phyloP scores from a whole-genome alignment of 2,797 vertebrate genomes.

The Emydoidea blandingii region DNA sequence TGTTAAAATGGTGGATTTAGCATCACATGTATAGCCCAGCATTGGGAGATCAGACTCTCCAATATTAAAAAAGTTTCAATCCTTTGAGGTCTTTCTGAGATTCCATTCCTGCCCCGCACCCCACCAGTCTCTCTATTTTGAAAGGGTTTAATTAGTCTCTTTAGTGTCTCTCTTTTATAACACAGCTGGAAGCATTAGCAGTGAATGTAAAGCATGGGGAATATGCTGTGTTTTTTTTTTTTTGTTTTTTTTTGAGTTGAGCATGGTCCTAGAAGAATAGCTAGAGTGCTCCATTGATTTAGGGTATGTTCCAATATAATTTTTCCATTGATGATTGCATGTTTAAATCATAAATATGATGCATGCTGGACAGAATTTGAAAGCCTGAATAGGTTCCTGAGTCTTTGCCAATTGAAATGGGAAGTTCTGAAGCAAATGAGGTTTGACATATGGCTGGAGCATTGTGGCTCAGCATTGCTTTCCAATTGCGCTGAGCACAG shows the following conservation, averaged over 20 bases:
- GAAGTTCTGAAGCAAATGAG: not conserved
- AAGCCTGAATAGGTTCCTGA: not conserved
- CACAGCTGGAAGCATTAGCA: not conserved
- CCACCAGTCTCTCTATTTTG: not conserved
- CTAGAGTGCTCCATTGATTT: not conserved
- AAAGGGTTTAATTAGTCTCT: not conserved
- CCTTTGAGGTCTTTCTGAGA: not conserved
- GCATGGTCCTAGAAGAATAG: not conserved
- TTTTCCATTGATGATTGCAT: not conserved
- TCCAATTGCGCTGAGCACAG: not conserved
- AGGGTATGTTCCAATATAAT: not conserved
- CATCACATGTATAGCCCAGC: not conserved
- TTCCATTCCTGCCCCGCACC: not conserved
- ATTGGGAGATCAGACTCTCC: not conserved
- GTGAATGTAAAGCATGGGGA: not conserved
- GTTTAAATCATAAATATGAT: not conserved
- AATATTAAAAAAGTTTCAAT: not conserved
- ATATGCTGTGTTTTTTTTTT: not conserved
- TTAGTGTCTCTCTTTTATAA: not conserved
- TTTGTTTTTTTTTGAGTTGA: not conserved
- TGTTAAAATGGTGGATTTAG: not conserved
- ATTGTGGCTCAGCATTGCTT: not conserved
- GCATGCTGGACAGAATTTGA: not conserved
- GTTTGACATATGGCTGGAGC: not conserved
- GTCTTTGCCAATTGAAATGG: not conserved